A percentile compares a stretch with the other conserved stretches of the same genome.
Conservation (phyloP, 2,888 invertebrate species). For the Apodemia duryi region DNA sequence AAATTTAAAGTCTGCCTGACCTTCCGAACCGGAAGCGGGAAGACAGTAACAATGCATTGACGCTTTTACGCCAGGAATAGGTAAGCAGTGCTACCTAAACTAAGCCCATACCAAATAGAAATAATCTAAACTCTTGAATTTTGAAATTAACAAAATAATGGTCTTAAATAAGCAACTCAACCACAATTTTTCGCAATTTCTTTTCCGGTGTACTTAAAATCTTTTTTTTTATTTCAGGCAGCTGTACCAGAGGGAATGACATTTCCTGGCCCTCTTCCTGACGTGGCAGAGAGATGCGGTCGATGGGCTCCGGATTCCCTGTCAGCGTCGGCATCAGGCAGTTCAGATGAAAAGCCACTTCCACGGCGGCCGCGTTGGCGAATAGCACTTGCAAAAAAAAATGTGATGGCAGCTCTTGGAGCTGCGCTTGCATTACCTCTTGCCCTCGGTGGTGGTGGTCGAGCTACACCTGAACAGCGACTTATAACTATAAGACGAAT, state of each 20-base stretch:
- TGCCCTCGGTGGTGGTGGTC: slow-evolving; percentile 66
- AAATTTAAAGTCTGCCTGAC: too few species aligned
- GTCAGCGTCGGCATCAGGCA: slow-evolving; percentile 71
- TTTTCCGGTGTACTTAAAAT: not conserved
- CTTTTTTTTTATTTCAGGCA: slow-evolving; percentile 52
- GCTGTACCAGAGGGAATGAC: slow-evolving; percentile 75
- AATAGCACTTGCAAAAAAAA: slow-evolving; percentile 78
- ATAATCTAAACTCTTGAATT: too few species aligned
- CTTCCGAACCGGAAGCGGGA: too few species aligned
- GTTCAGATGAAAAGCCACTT: slow-evolving; percentile 71
- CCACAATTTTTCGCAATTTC: not conserved
- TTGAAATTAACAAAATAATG: too few species aligned
- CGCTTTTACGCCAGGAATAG: too few species aligned
- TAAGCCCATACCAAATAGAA: too few species aligned
- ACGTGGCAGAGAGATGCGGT: slow-evolving; percentile 74
- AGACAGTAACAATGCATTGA: too few species aligned
- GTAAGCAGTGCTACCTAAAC: too few species aligned
- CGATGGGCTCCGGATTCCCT: slow-evolving; percentile 73
- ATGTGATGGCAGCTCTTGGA: slow-evolving; percentile 78
- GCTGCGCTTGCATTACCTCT: slow-evolving; percentile 81
- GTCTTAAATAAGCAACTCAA: too few species aligned
- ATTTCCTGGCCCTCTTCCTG: slow-evolving; percentile 73
- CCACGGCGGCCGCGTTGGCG: slow-evolving; percentile 77
- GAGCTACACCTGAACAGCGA: slow-evolving; percentile 80
- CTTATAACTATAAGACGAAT: slow-evolving; percentile 82